Conservation (phyloP, 2,113 vertebrate genomes). For the Muscicapa adusta region DNA sequence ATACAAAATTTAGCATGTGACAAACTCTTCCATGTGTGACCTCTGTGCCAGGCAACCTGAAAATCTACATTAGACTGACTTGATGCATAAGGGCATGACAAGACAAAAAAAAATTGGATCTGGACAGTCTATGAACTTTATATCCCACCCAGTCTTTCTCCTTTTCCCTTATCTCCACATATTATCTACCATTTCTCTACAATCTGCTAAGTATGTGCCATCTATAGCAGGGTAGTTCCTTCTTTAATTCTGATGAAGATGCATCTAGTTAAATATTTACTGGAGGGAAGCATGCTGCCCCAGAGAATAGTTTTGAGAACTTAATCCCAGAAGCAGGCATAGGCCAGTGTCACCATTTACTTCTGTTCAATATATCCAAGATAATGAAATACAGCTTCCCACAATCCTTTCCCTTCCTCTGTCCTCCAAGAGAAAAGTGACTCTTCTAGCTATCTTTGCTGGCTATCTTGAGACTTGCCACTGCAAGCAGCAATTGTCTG, state of each 20-base stretch:
- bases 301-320: neutral
- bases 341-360: neutral
- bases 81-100: neutral
- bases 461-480: neutral
- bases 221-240: neutral
- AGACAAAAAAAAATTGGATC: neutral
- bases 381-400: neutral
- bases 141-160: neutral
- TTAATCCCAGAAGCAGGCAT: neutral
- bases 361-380: neutral
- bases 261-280: neutral
- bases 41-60: neutral
- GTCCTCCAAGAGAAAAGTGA: neutral
- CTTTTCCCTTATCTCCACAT: neutral
- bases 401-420: neutral
- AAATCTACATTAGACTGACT: neutral
- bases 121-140: neutral
- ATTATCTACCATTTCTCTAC: neutral
- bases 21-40: conserved; percentile 33
- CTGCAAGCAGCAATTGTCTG: neutral
- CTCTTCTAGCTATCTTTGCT: neutral
- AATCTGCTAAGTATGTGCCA: neutral
- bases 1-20: conserved; percentile 19
- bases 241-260: neutral
- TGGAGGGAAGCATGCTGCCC: neutral